Base-by-base conservation (phyloP, 2,113 vertebrate genomes). In the Lagopus muta region DNA sequence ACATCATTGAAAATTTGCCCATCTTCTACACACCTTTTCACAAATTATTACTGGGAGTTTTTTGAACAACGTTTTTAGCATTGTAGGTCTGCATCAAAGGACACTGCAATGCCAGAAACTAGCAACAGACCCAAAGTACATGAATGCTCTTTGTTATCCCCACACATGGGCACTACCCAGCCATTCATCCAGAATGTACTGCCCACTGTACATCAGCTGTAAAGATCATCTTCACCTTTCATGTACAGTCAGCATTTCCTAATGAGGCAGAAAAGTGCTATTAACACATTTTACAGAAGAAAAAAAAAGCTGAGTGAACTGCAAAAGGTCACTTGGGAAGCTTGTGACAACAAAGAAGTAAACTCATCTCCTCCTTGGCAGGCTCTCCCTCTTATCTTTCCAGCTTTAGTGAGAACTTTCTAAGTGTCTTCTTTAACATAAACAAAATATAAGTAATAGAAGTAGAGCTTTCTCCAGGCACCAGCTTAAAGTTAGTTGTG, bases 181-280 rank as follows among this genome's bases (percentile, higher is more conserved):
- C 13, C 34, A 21, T 36, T 83, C 15, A 21, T 18, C 80, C 83
- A 19, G 32, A 58, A 42, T 1, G 7, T 54, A 55, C 52, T 55
- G 50, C 60, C 47, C 70, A 71, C 21, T 25, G 64, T 38, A 73
- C 27, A 77, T 48, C 2, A 81, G 54, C 40, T 30, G 40, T 27
- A 73, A 85, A 74, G 50, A 80, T 50, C 4, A 54, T 34, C n/a
- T 69, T 58, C 19, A 75, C 24, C 50, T 54, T 76, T 30, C 80
- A 11, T 12, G 19, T 36, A 62, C 47, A 54, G 60, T 38, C 55
- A 82, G 17, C 24, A 27, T 32, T 80, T 57, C 24, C 82, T 69
- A 54, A 30, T 48, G 57, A 84, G 43, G 73, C 82, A 92, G 25
- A 60, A 54, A 92, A 90, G 36, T 72, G 87, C 43, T 87, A 73